Evolutionary conservation across 2,888 invertebrate genomes (phyloP).

Genomic region (Nomada hirtipes): DNA sequence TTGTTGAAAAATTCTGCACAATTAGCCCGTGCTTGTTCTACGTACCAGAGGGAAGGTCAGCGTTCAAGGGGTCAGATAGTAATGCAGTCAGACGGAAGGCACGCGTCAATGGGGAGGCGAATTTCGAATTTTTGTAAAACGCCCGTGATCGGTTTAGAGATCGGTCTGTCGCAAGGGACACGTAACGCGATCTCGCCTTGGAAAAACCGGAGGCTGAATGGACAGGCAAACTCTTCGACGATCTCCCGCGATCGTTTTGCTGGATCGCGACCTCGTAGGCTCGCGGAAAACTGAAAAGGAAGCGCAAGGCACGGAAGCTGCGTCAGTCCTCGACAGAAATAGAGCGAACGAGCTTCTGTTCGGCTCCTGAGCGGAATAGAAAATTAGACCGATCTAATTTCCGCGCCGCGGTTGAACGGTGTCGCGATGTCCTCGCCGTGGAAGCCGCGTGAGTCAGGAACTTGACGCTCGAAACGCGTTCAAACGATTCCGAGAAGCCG

Average conservation of each 20-base stretch:
- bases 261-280: conserved; percentile 65
- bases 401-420: conserved; percentile 33
- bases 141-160: conserved; percentile 44
- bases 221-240: background rate
- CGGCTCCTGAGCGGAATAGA: conserved; percentile 71
- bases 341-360: conserved; percentile 47
- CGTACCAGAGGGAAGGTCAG: conserved; percentile 28
- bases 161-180: conserved; percentile 13
- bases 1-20: conserved; percentile 44
- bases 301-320: conserved; percentile 57
- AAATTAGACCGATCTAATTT: conserved; percentile 61
- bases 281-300: conserved; percentile 39
- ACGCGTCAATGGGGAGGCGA: conserved; percentile 17
- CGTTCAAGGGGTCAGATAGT: background rate
- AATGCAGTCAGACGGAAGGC: conserved; percentile 3
- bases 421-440: conserved; percentile 24
- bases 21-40: conserved; percentile 15
- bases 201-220: conserved; percentile 60
- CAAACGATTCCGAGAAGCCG: conserved; percentile 61
- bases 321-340: conserved; percentile 68
- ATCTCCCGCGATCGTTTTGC: conserved; percentile 52
- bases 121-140: background rate
- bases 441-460: conserved; percentile 53
- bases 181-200: conserved; percentile 68
- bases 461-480: conserved; percentile 46